These are phyloP conservation scores for Cyprinodon brontotheroides DNA, from an alignment of 2,113 vertebrate genomes.

Conservation along the genomic window DNA sequence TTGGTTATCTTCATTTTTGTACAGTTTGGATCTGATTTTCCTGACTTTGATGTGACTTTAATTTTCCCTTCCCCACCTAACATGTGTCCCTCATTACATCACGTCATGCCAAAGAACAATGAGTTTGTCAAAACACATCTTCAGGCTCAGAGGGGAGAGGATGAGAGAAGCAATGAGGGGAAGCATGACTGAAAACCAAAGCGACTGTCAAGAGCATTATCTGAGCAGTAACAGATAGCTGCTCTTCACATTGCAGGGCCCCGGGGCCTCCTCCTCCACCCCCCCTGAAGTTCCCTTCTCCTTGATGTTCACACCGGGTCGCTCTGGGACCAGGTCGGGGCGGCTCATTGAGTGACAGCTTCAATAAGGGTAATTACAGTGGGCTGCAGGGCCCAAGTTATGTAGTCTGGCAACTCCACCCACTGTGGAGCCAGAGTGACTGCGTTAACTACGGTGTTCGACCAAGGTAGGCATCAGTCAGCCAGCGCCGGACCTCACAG, in stretches of 20 bases:
- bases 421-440: conserved; percentile 72
- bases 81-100: conserved; percentile 75
- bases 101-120: conserved; percentile 70
- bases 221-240: conserved; percentile 69
- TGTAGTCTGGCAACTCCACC: conserved; percentile 76
- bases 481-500: conserved; percentile 61
- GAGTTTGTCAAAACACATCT: conserved; percentile 73
- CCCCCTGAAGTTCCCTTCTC: conserved; percentile 43
- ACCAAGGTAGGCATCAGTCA: conserved; percentile 68
- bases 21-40: conserved; percentile 58
- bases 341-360: conserved; percentile 72
- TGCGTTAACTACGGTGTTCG: conserved; percentile 69
- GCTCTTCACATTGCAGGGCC: conserved; percentile 47
- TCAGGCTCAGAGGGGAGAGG: conserved; percentile 34
- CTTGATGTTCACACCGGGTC: conserved; percentile 67
- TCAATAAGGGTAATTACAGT: conserved; percentile 79
- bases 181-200: conserved; percentile 44
- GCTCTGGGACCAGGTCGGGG: conserved; percentile 50
- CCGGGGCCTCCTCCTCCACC: conserved; percentile 19
- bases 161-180: conserved; percentile 41
- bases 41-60: conserved; percentile 64
- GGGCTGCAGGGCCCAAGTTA: conserved; percentile 69
- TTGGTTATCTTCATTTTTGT: conserved; percentile 14
- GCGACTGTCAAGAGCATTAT: conserved; percentile 61
- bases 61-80: conserved; percentile 50